Conservation (phyloP, 2,888 invertebrate species). For the Drosophila sordidapex region DNA sequence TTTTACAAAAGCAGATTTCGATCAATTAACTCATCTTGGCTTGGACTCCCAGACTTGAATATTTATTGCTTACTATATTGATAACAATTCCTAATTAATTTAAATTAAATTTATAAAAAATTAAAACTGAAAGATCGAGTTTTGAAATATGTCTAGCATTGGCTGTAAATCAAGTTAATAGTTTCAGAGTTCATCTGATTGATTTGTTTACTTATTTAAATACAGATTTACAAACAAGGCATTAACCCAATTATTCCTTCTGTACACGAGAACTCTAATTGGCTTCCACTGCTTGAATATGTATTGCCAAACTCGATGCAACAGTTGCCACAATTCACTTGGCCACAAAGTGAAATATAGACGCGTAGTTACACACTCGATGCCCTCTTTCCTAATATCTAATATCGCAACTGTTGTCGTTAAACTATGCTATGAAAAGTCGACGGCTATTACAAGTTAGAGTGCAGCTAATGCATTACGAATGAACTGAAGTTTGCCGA, state of each 20-base stretch:
- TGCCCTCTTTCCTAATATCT: constrained; percentile 17
- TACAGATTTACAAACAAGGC: neutral
- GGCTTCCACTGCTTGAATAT: neutral
- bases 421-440: constrained; percentile 15
- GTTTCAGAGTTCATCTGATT: neutral
- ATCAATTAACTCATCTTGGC: too few species aligned
- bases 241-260: neutral
- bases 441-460: constrained; percentile 11
- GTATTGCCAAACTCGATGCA: neutral
- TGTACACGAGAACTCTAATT: neutral
- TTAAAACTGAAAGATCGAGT: too few species aligned
- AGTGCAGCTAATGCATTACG: constrained; percentile 59
- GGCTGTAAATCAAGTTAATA: neutral
- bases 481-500: constrained; percentile 54
- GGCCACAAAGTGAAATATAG: neutral
- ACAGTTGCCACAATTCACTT: constrained; percentile 1
- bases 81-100: neutral
- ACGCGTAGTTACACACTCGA: neutral
- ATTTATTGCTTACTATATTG: too few species aligned
- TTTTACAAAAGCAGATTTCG: too few species aligned
- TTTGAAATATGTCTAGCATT: neutral
- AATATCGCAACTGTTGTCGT: constrained; percentile 30
- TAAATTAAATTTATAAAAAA: too few species aligned
- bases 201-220: neutral
- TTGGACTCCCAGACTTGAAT: too few species aligned